Percentiles rank a stretch among this genome's conserved stretches.
These are phyloP conservation scores for Triplophysa rosa DNA, from an alignment of 2,113 vertebrate genomes.

Conservation along the genomic window DNA sequence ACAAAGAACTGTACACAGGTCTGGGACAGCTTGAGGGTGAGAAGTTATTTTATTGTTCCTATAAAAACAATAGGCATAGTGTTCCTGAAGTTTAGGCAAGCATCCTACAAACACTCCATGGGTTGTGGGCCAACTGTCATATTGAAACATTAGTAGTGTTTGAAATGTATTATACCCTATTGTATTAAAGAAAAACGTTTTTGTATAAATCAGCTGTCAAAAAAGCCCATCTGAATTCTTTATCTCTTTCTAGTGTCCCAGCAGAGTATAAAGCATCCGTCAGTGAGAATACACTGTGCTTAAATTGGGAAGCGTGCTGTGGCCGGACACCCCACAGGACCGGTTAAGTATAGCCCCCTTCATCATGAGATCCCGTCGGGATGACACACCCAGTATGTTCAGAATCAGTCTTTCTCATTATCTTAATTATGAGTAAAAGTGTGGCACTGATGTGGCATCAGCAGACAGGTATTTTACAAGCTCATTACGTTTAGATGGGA, in stretches of 20 bases:
- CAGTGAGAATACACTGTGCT: neutral
- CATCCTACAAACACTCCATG: too few relatives aligned
- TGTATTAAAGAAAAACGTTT: neutral
- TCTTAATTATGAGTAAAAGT: slow-evolving; percentile 11
- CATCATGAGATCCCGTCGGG: slow-evolving; percentile 4
- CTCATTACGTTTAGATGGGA: neutral
- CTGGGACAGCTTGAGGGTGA: too few relatives aligned
- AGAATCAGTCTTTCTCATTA: slow-evolving; percentile 16
- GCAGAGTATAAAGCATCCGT: neutral
- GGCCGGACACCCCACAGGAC: neutral
- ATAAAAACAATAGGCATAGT: too few relatives aligned
- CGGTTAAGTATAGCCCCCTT: neutral
- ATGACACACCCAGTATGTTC: neutral
- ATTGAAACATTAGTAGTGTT: too few relatives aligned
- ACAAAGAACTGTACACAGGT: too few relatives aligned
- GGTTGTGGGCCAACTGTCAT: too few relatives aligned
- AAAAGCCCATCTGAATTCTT: neutral
- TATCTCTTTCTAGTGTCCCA: neutral
- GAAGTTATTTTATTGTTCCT: too few relatives aligned
- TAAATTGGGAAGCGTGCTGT: neutral
- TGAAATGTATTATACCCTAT: neutral
- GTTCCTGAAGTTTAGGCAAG: too few relatives aligned
- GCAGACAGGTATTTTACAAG: neutral
- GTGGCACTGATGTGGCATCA: neutral
- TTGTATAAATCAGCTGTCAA: neutral